Evolutionary conservation across 2,113 vertebrate species (phyloP).

Genomic region (Campylomormyrus numenius): DNA sequence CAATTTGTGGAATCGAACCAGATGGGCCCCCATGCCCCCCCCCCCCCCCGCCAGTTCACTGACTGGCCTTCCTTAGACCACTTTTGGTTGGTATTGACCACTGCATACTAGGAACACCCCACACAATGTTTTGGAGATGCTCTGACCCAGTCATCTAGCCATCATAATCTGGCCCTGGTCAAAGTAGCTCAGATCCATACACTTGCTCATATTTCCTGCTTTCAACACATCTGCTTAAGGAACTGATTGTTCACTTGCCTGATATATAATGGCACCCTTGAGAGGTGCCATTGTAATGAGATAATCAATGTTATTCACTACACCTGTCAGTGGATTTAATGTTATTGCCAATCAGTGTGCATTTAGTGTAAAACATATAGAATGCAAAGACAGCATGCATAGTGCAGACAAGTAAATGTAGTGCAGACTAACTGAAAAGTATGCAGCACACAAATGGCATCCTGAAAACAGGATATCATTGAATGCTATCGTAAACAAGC

Average conservation of each 20-base stretch:
- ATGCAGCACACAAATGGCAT: background rate
- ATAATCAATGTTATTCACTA: background rate
- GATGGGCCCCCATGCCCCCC: background rate
- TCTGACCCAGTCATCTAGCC: background rate
- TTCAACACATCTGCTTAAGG: background rate
- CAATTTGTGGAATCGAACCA: background rate
- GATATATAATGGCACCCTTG: background rate
- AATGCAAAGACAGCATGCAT: background rate
- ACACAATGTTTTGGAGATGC: background rate
- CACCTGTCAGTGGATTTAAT: background rate
- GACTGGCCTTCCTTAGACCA: background rate
- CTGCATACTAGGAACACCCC: background rate
- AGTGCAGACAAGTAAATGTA: background rate
- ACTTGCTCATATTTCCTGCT: background rate
- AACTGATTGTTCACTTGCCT: background rate
- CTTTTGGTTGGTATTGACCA: background rate
- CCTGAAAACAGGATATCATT: background rate
- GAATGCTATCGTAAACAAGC: background rate
- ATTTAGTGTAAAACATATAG: background rate
- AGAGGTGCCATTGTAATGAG: background rate
- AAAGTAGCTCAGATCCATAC: background rate
- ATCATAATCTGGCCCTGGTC: background rate
- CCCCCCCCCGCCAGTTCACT: background rate
- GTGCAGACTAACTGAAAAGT: background rate
- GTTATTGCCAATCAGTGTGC: background rate